phyloP scores from a whole-genome alignment of 2,797 vertebrate species.

The Sebastolobus alascanus region DNA sequence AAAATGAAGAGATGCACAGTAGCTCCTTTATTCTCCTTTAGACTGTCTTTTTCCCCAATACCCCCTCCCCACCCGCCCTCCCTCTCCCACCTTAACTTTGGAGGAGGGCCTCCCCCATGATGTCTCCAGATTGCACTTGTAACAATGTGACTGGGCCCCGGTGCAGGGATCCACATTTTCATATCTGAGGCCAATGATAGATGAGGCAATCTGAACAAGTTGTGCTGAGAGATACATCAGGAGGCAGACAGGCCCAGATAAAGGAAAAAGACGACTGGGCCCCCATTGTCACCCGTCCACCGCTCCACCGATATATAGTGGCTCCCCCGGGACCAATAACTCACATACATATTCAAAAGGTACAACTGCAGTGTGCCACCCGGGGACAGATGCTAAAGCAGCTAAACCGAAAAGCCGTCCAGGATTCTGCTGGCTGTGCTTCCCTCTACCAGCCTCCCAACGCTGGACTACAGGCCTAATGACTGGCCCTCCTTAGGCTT shows the following conservation, averaged over 20 bases:
- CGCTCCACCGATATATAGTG: conserved; percentile 69
- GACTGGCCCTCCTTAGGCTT: conserved; percentile 33
- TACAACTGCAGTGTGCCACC: conserved; percentile 64
- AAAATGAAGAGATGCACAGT: conserved; percentile 18
- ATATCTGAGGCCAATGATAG: conserved; percentile 84
- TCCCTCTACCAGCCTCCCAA: conserved; percentile 25
- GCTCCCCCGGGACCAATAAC: conserved; percentile 80
- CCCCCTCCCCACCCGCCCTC: not conserved
- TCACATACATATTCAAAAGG: conserved; percentile 84
- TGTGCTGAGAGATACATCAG: conserved; percentile 87
- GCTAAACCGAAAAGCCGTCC: conserved; percentile 60
- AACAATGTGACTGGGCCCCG: conserved; percentile 72
- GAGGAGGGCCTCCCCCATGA: conserved; percentile 72
- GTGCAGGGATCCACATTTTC: conserved; percentile 80
- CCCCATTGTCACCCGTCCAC: conserved; percentile 69
- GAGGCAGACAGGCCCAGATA: conserved; percentile 81
- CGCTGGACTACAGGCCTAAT: conserved; percentile 48
- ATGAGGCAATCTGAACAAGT: conserved; percentile 87
- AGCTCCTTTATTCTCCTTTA: conserved; percentile 12
- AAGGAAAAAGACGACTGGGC: conserved; percentile 72
- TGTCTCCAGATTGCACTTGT: conserved; percentile 76
- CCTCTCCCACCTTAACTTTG: conserved; percentile 30
- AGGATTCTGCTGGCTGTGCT: conserved; percentile 48
- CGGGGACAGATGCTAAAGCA: conserved; percentile 69
- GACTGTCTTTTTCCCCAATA: conserved; percentile 1